phyloP scores from a whole-genome alignment of 2,113 vertebrate species.

The Neotragus pygmaeus region DNA sequence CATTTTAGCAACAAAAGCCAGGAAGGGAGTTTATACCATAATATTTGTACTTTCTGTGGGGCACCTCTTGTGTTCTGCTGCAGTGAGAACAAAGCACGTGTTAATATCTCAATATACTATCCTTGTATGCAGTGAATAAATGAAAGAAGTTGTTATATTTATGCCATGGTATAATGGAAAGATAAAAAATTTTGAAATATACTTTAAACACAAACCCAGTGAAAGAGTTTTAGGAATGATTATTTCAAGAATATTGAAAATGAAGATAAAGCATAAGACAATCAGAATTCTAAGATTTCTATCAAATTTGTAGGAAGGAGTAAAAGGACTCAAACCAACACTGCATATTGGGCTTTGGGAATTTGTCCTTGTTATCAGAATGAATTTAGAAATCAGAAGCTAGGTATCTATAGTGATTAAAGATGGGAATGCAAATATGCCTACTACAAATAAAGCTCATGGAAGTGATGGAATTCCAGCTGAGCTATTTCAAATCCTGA shows the following conservation, averaged over 20 bases:
- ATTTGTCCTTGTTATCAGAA: background rate
- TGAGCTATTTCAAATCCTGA: background rate
- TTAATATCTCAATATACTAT: background rate
- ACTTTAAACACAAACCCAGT: background rate
- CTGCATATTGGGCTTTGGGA: too few relatives aligned
- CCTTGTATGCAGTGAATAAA: background rate
- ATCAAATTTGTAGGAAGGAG: background rate
- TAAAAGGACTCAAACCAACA: too few relatives aligned
- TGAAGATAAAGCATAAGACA: background rate
- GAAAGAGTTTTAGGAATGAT: background rate
- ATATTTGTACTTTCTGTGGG: background rate
- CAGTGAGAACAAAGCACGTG: background rate
- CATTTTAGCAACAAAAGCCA: background rate
- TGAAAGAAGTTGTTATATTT: background rate
- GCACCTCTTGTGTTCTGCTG: background rate
- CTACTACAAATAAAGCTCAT: background rate
- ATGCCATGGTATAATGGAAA: background rate
- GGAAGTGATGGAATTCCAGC: background rate
- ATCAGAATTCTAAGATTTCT: background rate
- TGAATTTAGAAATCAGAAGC: background rate
- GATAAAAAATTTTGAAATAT: background rate
- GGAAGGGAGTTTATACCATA: background rate
- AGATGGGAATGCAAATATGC: background rate
- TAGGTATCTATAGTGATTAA: background rate
- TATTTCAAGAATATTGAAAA: slow-evolving; percentile 2